Percentiles rank a stretch among this genome's conserved stretches.
Conservation (phyloP, 2,888 invertebrate species). For the Hermodice carunculata region DNA sequence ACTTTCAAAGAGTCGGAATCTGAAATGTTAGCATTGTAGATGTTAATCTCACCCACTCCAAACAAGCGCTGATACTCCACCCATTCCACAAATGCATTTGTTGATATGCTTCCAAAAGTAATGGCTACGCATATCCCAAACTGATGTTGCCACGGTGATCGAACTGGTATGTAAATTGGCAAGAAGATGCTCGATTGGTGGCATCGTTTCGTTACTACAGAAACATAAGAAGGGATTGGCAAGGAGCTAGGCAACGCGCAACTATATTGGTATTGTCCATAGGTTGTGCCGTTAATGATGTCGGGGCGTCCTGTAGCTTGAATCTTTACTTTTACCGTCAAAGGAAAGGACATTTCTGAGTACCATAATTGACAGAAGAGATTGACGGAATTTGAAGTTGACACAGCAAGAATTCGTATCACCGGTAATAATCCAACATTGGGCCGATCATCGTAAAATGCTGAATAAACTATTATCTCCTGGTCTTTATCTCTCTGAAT, state of each 20-base stretch:
- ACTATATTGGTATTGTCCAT: slow-evolving; percentile 28
- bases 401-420: slow-evolving; percentile 24
- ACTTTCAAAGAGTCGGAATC: too few relatives aligned
- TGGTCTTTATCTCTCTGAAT: too few relatives aligned
- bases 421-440: slow-evolving; percentile 16
- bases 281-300: neutral
- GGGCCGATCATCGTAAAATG: slow-evolving; percentile 38
- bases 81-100: slow-evolving; percentile 36
- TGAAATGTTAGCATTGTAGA: slow-evolving; percentile 33
- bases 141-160: slow-evolving; percentile 25
- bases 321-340: slow-evolving; percentile 2
- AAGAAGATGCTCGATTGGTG: slow-evolving; percentile 14
- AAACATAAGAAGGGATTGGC: slow-evolving; percentile 34
- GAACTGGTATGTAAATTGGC: slow-evolving; percentile 14
- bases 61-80: slow-evolving; percentile 31
- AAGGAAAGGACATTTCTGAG: slow-evolving; percentile 11
- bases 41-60: slow-evolving; percentile 33
- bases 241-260: slow-evolving; percentile 20
- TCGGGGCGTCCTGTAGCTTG: slow-evolving; percentile 29
- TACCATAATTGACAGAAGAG: slow-evolving; percentile 40
- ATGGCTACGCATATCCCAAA: slow-evolving; percentile 41
- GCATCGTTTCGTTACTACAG: slow-evolving; percentile 19
- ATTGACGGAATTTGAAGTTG: neutral
- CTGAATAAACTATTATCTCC: slow-evolving; percentile 32
- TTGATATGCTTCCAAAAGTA: slow-evolving; percentile 22